Percentiles rank a stretch among this genome's conserved stretches.
phyloP scores from a whole-genome alignment of 1,140 invertebrate genomes.

The Drusus annulatus region DNA sequence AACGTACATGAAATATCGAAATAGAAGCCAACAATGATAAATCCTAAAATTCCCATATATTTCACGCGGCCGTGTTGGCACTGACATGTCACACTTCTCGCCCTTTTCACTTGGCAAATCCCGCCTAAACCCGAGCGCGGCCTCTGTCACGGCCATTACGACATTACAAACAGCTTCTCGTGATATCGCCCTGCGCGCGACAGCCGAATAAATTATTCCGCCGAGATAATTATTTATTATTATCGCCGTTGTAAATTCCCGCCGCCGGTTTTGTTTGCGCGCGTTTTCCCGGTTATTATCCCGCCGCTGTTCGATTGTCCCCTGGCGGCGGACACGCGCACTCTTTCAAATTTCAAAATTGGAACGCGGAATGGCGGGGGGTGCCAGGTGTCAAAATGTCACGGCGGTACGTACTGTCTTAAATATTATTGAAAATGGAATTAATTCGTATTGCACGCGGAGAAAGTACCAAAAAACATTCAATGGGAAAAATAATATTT shows the following conservation, averaged over 20 bases:
- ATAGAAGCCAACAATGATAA: not conserved
- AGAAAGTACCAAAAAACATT: no score
- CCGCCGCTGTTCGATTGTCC: conserved; percentile 3
- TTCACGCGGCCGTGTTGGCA: conserved; percentile 10
- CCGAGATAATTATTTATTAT: conserved; percentile 39
- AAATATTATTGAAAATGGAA: no score
- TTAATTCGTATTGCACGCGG: no score
- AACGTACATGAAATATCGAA: no score
- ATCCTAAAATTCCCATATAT: conserved; percentile 3
- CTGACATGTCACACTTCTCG: conserved; percentile 23
- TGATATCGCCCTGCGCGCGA: conserved; percentile 48
- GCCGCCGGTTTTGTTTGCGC: conserved; percentile 34
- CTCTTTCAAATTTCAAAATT: conserved; percentile 39
- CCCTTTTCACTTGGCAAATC: not conserved
- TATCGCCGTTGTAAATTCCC: conserved; percentile 9
- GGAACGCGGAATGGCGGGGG: conserved; percentile 25
- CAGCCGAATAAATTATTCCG: conserved; percentile 48
- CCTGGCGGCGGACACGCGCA: conserved; percentile 27
- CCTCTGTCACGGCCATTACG: conserved; percentile 51
- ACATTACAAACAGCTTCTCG: conserved; percentile 31
- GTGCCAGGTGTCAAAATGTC: conserved; percentile 26
- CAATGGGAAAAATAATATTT: no score
- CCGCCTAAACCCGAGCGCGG: not conserved
- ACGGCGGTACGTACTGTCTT: not conserved
- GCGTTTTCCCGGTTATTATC: conserved; percentile 41